Base-by-base conservation (phyloP, 2,113 vertebrate species). In the Electrona antarctica region DNA sequence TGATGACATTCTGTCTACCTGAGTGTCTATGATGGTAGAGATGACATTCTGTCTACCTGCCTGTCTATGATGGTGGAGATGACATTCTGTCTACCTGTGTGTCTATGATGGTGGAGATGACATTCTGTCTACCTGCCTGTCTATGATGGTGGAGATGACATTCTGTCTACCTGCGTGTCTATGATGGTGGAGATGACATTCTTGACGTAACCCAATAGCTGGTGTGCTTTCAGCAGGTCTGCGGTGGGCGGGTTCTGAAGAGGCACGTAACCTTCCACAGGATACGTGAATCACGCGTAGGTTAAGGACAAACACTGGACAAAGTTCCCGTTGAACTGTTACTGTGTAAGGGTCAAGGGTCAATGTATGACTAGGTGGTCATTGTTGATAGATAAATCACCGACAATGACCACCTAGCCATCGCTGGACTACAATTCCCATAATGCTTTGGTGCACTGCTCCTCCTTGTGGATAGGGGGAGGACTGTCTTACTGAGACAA, bases 241-340 rank as follows among this genome's bases (percentile, higher is more conserved):
- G 91, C 71, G 0, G 90, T 74, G 0, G 98, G 98, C 7, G 96
- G 96, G 83, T 97, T 94, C 75, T 99, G 98, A 74, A 99, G 91
- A 51, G 98, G 97, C 61, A 85, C 88, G 90, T 97, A 98, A 4
- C 96, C 95, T 0, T 96, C 94, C 72, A 96, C 95, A 3, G 96
- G 97, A 90, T 99, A 99, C 59, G 96, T 99, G 85, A 29, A 58
- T 10, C 50, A 49, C 64, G 69, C 29, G 65, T 29, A 9, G 14
- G 94, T 95, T 90, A 98, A 96, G 93, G 90, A 81, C 73, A 49
- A 9, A 69, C 56, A 62, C 7, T 13, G 2, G 8, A 49, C 11
- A 52, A 41, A 41, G 5, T 41, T 41, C 1, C 21, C 21, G 21
- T 21, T 21, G 21, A 21, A 21, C 21, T 21, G 21, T 21, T n/a